Percentiles rank a stretch among this genome's conserved stretches.
Evolutionary conservation across 2,113 vertebrate species (phyloP).

Genomic region (Vidua macroura): DNA sequence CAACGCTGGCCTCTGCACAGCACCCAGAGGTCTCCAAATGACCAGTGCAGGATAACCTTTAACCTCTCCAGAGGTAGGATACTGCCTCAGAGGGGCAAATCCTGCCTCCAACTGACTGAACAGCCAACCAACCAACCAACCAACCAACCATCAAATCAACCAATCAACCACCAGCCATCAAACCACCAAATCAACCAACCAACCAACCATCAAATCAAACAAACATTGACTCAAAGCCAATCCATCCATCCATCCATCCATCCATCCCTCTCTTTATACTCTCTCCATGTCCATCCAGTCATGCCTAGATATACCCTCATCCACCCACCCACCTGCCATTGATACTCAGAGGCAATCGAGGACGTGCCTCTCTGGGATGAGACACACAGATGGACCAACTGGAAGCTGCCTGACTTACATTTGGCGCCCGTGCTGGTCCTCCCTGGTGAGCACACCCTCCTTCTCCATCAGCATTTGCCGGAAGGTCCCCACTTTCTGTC

Average conservation of each 20-base stretch:
- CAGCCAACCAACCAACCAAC: too few relatives aligned
- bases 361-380: background rate
- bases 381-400: rapidly evolving
- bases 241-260: background rate
- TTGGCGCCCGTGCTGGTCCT: constrained; percentile 85
- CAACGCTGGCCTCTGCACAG: background rate
- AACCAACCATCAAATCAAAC: background rate
- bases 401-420: constrained; percentile 79
- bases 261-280: background rate
- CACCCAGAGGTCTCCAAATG: background rate
- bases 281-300: background rate
- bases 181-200: background rate
- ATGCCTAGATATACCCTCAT: background rate
- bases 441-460: constrained; percentile 94
- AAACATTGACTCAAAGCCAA: background rate
- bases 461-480: constrained; percentile 99
- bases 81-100: background rate
- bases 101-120: background rate
- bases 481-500: constrained; percentile 95
- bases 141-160: background rate
- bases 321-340: background rate
- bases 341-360: background rate
- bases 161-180: too few relatives aligned
- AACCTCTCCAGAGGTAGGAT: background rate
- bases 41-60: background rate